Evolutionary conservation across 2,113 vertebrate genomes (phyloP), one percentile per base, ranked within the genome.

Genomic region (Athene noctua): DNA sequence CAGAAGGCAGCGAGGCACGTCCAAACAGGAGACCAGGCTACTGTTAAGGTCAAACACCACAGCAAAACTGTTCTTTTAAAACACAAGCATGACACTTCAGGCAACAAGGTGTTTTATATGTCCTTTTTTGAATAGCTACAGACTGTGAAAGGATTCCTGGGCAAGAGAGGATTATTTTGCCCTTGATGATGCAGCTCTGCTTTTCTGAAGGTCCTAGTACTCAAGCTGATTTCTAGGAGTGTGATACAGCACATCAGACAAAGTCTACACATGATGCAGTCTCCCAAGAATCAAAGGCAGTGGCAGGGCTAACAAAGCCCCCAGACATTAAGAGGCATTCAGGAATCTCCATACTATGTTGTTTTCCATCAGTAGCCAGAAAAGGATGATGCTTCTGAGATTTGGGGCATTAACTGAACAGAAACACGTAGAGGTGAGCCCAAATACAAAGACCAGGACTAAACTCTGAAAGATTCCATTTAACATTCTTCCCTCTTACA

Each of bases 61-160:
- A 25, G 54, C 22, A 54, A 42, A 77, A 51, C 2, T 18, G 3
- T 23, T 86, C 21, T 40, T 36, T 20, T 6, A 55, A 58, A n/a
- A 47, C 65, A 6, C 10, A 23, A 84, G 14, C 18, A n/a, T 3
- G 7, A 1, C 38, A 52, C 22, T 26, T 66, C 49, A 80, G 88
- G 20, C 29, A 70, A 25, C 0, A 0, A 62, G 17, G 0, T 42
- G 34, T 46, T 29, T 29, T 10, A 5, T 10, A n/a, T 3, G 3
- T 40, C 22, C n/a, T 51, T 74, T 62, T 63, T 32, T 10, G 36
- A 70, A 42, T 2, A 49, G 14, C 19, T 71, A 62, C 47, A 62
- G 22, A 62, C 18, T 42, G 15, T 16, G 51, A 80, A 73, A 70
- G 26, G n/a, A 67, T n/a, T 72, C 57, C 32, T 46, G 10, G 13